A percentile compares a stretch with the other conserved stretches of the same genome.
Conservation (phyloP, 2,797 vertebrate genomes). For the Hirundo rustica region DNA sequence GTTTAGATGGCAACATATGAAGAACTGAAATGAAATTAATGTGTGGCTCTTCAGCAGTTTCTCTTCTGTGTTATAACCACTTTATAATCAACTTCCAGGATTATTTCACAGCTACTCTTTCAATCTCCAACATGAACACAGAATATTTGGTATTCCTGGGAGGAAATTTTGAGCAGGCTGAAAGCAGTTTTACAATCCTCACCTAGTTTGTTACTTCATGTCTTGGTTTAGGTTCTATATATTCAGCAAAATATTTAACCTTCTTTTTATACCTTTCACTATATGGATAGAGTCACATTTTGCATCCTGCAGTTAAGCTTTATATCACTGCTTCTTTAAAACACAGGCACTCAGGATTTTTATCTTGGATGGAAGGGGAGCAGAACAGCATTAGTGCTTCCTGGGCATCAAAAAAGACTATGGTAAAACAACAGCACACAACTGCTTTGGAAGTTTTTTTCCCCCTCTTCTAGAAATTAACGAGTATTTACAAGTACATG, state of each 20-base stretch:
- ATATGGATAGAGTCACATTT: background rate
- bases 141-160: background rate
- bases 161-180: background rate
- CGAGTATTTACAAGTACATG: background rate
- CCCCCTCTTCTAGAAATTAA: background rate
- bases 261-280: background rate
- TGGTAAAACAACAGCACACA: background rate
- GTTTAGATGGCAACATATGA: background rate
- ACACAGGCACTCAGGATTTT: background rate
- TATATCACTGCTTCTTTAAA: background rate
- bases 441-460: background rate
- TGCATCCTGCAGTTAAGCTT: background rate
- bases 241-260: background rate
- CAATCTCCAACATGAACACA: background rate
- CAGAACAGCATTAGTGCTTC: background rate
- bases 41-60: background rate
- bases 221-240: background rate
- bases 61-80: background rate
- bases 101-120: background rate
- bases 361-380: background rate
- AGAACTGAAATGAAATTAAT: background rate
- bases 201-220: background rate
- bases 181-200: background rate
- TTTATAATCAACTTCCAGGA: background rate
- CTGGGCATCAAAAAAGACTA: background rate